Base-by-base conservation (phyloP, 1,140 invertebrate species). In the Mactra quadrangularis region DNA sequence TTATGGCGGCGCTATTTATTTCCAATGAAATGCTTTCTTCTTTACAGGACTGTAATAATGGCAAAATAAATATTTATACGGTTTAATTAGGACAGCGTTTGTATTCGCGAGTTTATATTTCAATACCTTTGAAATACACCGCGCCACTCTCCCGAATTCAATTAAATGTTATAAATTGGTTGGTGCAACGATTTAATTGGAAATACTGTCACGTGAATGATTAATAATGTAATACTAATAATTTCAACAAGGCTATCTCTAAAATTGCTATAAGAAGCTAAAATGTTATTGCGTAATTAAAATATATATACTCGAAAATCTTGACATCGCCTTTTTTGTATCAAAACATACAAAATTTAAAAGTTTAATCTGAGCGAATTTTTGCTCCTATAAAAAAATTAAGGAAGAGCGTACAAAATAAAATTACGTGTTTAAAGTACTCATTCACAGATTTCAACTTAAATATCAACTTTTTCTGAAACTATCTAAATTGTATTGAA, bases 91-190 rank as follows among this genome's bases (percentile, higher is more conserved):
- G 27, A n/a, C 9, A 4, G 1, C 31, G 29, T n/a, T 31, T 3
- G 33, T 33, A 13, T 27, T 17, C 35, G 17, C 31, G 31, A 62
- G 59, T 62, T 35, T 62, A n/a, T n/a, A 62, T 62, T 62, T 62
- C 59, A 62, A 6, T 41, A 41, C 59, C 59, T 17, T 62, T 62
- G 19, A 19, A 62, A 33, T 62, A 62, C 38, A 41, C 33, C 3
- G 33, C 27, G 25, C n/a, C 29, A 17, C 59, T 17, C 35, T 62
- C 33, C 1, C 3, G 29, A 62, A 27, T 62, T 62, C 59, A 62
- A 62, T 62, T 62, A 62, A 62, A 35, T 62, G 59, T 62, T 33
- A 62, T 62, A 62, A 62, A 62, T 62, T 62, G 59, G 59, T 35
- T 62, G 3, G 27, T 11, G 17, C n/a, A 33, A 27, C 33, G 13